Evolutionary conservation across 2,888 invertebrate species (phyloP).

Genomic region (Tetramorium bicarinatum): DNA sequence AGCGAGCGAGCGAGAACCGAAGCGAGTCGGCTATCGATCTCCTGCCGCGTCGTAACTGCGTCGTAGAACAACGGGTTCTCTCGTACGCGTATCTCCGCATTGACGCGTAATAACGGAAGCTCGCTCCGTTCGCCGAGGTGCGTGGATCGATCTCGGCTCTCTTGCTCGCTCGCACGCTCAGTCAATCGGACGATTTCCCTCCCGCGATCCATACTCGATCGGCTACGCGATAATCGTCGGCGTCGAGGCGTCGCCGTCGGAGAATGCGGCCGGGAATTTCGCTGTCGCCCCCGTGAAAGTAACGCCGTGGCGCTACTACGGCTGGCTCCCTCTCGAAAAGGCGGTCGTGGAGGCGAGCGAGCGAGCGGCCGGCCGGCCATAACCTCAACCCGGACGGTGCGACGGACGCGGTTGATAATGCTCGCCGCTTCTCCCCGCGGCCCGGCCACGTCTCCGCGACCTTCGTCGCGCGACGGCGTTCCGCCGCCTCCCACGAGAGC

Average conservation of each 20-base stretch:
- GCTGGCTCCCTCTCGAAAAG: constrained; percentile 67
- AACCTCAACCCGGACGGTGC: constrained; percentile 73
- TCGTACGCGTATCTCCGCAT: constrained; percentile 67
- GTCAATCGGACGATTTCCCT: constrained; percentile 4
- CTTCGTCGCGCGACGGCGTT: constrained; percentile 47
- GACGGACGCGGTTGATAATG: constrained; percentile 17
- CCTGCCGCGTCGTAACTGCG: constrained; percentile 75
- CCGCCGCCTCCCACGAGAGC: constrained; percentile 42
- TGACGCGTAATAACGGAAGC: constrained; percentile 62
- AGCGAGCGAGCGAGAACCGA: constrained; percentile 16
- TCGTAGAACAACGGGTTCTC: constrained; percentile 76
- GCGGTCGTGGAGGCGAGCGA: constrained; percentile 32
- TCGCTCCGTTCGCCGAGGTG: neutral
- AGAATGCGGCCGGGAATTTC: constrained; percentile 68
- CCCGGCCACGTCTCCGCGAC: constrained; percentile 37
- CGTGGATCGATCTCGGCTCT: neutral
- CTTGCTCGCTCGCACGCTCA: neutral
- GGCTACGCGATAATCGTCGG: constrained; percentile 35
- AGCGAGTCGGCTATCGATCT: constrained; percentile 74
- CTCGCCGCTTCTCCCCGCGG: neutral
- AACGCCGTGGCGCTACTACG: constrained; percentile 74
- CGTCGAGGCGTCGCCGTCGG: constrained; percentile 36
- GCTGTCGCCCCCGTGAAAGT: constrained; percentile 75
- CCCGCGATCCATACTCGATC: constrained; percentile 37
- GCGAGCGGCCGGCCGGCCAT: constrained; percentile 61